phyloP scores from a whole-genome alignment of 2,113 vertebrate genomes.

The Melospiza melodia region DNA sequence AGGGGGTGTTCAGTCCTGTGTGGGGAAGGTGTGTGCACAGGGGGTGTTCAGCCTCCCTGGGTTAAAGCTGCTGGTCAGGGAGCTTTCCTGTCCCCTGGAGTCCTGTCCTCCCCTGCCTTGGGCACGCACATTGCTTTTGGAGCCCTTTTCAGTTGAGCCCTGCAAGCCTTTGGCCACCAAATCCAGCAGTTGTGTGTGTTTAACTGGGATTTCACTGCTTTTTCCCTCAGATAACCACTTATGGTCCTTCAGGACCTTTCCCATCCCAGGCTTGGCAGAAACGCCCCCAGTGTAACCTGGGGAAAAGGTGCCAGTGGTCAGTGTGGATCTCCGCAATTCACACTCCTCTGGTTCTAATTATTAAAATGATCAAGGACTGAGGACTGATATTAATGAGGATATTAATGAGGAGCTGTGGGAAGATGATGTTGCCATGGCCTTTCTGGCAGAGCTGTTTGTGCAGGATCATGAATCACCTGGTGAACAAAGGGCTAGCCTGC shows the following conservation, averaged over 20 bases:
- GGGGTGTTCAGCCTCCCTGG: neutral
- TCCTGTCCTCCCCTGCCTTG: neutral
- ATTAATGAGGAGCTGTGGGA: neutral
- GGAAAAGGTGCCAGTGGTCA: neutral
- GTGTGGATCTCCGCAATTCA: too few relatives aligned
- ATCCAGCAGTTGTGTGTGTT: neutral
- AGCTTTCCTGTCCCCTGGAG: neutral
- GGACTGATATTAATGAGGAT: rapidly evolving
- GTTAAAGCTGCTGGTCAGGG: neutral
- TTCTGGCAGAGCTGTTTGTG: neutral
- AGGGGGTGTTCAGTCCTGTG: neutral
- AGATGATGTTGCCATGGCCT: neutral
- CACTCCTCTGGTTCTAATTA: neutral
- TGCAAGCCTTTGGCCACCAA: neutral
- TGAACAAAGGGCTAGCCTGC: neutral
- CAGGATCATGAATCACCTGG: neutral
- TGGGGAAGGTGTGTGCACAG: neutral
- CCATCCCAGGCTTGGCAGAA: too few relatives aligned
- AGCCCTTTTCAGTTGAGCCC: rapidly evolving
- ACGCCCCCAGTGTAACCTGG: too few relatives aligned
- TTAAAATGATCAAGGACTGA: neutral
- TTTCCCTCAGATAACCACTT: neutral
- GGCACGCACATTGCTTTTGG: neutral
- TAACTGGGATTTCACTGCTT: neutral
- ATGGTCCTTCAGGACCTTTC: neutral